Base-by-base conservation (phyloP, 2,888 invertebrate genomes). In the Cosmopolites sordidus region DNA sequence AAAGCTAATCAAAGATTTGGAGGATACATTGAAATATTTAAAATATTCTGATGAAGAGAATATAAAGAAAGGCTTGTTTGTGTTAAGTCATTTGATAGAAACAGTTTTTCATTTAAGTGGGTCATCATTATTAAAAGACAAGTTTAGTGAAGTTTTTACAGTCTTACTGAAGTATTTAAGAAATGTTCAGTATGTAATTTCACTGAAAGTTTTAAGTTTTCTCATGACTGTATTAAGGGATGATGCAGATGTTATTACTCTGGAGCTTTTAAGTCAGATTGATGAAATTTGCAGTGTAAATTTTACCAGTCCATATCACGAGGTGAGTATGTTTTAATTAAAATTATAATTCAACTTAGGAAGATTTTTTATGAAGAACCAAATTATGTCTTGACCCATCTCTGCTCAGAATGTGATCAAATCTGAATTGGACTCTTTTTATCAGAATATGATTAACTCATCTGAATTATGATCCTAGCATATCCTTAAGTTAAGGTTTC, bases 221-320 rank as follows among this genome's bases (percentile, higher is more conserved):
- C 77, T 79, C 63, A 62, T 79, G 60, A 75, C 78, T 14, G 76
- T 77, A 14, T 75, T 75, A 71, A 78, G 66, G 69, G 74, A 62
- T 75, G 76, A 58, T 29, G 51, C 68, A 63, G 71, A 75, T 68
- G 68, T 74, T 60, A 66, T 79, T 58, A 68, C 73, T 18, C 68
- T 76, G 66, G 70, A 74, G 49, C 60, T 76, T 60, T 69, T 82
- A 47, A 64, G 73, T 51, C 65, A 79, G 58, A 67, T 83, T 1
- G 79, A 83, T 68, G 73, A 74, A 0, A 69, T 70, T 58, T 68
- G 89, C n/a, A 76, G 79, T 48, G 65, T 68, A 1, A 85, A 88
- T 68, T 76, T 90, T 1, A 78, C 79, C 16, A 87, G 87, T 0
- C 85, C 86, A 8, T 83, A 80, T 66, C 82, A 84, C 62, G 78